These are phyloP conservation scores for Orchesellides sinensis DNA, from an alignment of 2,888 invertebrate genomes.

Conservation along the genomic window DNA sequence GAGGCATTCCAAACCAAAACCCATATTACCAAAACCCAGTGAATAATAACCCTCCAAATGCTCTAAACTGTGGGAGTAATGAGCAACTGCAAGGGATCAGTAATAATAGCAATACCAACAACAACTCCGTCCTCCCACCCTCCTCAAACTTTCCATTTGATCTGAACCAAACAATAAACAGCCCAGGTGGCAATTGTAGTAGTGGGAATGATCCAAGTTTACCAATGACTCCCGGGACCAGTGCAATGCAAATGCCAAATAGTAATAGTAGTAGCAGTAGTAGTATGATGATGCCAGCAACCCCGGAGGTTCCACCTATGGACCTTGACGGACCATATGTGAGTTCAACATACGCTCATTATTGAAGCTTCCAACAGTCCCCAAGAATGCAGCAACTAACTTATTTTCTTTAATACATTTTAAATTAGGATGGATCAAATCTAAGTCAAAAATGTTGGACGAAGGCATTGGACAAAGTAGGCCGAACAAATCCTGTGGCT, in stretches of 20 bases:
- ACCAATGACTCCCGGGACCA: constrained; percentile 47
- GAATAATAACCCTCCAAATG: constrained; percentile 5
- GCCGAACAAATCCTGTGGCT: constrained; percentile 44
- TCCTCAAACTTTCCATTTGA: background rate
- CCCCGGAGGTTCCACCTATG: constrained; percentile 32
- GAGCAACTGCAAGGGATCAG: too few species aligned
- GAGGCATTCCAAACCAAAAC: constrained; percentile 23
- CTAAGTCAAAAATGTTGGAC: constrained; percentile 33
- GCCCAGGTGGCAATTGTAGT: constrained; percentile 7
- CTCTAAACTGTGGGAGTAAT: background rate
- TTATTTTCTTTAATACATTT: too few species aligned
- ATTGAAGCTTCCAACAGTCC: too few species aligned
- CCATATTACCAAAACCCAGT: constrained; percentile 50
- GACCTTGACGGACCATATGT: constrained; percentile 56
- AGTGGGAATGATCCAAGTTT: constrained; percentile 14
- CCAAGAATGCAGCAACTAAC: too few species aligned
- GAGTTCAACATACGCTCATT: background rate
- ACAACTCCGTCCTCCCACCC: constrained; percentile 1
- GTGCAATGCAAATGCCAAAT: constrained; percentile 45
- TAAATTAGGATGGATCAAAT: constrained; percentile 38
- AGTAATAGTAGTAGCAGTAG: background rate
- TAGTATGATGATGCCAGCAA: constrained; percentile 24
- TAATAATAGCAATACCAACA: background rate
- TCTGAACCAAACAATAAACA: constrained; percentile 7
- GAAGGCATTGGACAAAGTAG: constrained; percentile 43